Conservation (phyloP, 2,888 invertebrate genomes). For the Drosophila nr. fundita region DNA sequence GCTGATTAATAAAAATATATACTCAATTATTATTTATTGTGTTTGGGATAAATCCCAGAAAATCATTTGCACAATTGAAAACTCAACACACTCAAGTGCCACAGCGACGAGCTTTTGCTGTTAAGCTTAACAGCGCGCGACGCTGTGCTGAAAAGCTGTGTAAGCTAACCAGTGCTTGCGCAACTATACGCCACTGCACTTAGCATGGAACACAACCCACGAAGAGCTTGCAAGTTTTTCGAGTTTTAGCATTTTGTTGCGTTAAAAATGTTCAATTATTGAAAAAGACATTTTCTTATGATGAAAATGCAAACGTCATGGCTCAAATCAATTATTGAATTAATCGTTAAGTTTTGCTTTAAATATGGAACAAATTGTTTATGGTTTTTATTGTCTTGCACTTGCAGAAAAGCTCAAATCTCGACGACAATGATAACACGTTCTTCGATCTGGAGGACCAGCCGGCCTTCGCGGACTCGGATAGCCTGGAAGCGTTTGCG, state of each 20-base stretch:
- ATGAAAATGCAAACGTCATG: neutral
- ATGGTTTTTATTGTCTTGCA: neutral
- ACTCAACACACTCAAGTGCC: slow-evolving; percentile 7
- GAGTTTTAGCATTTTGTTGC: no score
- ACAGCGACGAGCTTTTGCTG: slow-evolving; percentile 24
- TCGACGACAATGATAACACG: slow-evolving; percentile 59
- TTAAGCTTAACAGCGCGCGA: slow-evolving; percentile 8
- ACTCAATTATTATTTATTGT: neutral
- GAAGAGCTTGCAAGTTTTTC: slow-evolving; percentile 2
- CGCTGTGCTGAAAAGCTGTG: slow-evolving; percentile 6
- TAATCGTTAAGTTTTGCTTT: neutral
- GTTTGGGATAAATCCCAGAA: neutral
- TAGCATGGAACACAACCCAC: slow-evolving; percentile 35
- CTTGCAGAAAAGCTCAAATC: slow-evolving; percentile 66
- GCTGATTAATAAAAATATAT: neutral
- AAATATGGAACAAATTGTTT: neutral
- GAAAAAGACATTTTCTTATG: neutral
- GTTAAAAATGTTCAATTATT: neutral
- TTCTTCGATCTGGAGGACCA: slow-evolving; percentile 77
- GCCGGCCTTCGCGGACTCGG: slow-evolving; percentile 45
- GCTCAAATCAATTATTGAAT: neutral
- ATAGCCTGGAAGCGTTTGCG: slow-evolving; percentile 21
- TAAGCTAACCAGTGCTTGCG: neutral
- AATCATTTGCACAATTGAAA: neutral
- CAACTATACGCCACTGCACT: slow-evolving; percentile 21